Evolutionary conservation across 2,797 vertebrate genomes (phyloP), one percentile per base, ranked within the genome.

Genomic region (Chelmon rostratus): DNA sequence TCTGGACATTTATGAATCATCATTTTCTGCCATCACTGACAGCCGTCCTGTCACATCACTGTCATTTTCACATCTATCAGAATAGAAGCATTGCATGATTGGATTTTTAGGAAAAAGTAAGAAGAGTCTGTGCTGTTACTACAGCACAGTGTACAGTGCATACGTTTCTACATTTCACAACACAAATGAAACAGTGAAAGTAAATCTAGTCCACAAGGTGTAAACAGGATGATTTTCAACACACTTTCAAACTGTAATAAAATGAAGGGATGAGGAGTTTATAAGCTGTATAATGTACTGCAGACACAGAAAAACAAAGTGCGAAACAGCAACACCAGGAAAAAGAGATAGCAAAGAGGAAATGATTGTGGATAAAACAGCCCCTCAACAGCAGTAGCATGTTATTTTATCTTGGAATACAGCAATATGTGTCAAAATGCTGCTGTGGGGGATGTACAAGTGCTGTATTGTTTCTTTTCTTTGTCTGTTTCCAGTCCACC

Each of bases 351-450:
- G 35, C 28, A 40, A 33, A 62, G 42, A 73, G 4, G 31, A 73
- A 57, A 64, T 64, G 28, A 31, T 79, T 73, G 58, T 4, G 19
- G 38, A 21, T 40, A n/a, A 46, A 81, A 52, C 6, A 23, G n/a
- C 4, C 35, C 59, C 33, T 57, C 54, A 40, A 28, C 15, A 69
- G n/a, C 0, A 13, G 54, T 35, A n/a, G 6, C 33, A 23, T 33
- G 57, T 49, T 58, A 42, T 80, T 65, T 72, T 15, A 33, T 68
- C 23, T 18, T 19, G 37, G 33, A 58, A 72, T 16, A 59, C 35
- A 56, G 46, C 28, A 54, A 73, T 71, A 69, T 13, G 28, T 54
- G 31, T 65, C 54, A 44, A 57, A 59, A 62, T 64, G 64, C 57
- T 79, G 58, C 56, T 57, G 57, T 54, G 0, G 68, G 71, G 56